Evolutionary conservation across 2,888 invertebrate species (phyloP).

Genomic region (Tetragonula carbonaria): DNA sequence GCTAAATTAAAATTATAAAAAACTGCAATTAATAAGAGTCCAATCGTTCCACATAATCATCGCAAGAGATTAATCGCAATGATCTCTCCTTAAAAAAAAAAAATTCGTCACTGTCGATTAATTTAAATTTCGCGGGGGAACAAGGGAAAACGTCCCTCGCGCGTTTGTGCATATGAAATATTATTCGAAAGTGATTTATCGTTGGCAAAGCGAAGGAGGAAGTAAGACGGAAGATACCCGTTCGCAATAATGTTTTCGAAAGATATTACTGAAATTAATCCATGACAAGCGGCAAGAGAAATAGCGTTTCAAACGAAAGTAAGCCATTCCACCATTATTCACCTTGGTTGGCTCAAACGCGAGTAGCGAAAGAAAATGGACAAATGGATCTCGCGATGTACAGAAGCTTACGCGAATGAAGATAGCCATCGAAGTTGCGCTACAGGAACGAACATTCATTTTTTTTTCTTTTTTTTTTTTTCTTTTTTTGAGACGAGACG

Average conservation of each 20-base stretch:
- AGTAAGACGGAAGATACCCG: not conserved
- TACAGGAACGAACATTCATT: not conserved
- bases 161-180: constrained; percentile 3
- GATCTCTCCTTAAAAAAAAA: no score
- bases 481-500: not conserved
- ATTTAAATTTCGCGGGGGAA: not conserved
- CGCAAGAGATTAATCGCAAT: no score
- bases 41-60: no score
- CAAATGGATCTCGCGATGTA: not conserved
- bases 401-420: not conserved
- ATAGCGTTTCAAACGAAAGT: not conserved
- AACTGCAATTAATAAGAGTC: no score
- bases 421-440: not conserved
- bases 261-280: constrained; percentile 3
- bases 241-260: not conserved
- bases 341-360: not conserved
- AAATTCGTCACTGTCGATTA: not conserved
- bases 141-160: not conserved
- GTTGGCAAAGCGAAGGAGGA: not conserved
- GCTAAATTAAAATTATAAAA: no score
- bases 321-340: constrained; percentile 1
- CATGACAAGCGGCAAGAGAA: not conserved
- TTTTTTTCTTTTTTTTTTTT: no score
- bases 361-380: not conserved
- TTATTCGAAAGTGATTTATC: not conserved